phyloP scores from a whole-genome alignment of 1,140 invertebrate genomes.

The Phymorhynchus buccinoides region DNA sequence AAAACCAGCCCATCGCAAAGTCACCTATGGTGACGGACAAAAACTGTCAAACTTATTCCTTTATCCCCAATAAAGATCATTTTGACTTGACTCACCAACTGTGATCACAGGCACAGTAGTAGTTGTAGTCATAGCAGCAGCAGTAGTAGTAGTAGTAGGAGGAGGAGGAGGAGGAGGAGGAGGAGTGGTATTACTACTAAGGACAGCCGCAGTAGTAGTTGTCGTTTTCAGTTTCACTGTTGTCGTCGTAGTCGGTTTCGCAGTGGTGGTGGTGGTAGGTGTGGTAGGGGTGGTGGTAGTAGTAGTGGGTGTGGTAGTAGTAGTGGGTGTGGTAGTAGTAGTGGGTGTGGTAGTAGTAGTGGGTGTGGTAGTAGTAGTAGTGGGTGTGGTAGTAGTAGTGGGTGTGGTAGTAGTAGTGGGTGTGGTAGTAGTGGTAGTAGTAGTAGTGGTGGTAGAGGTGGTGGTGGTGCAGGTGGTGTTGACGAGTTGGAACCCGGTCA shows the following conservation, averaged over 20 bases:
- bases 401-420: neutral
- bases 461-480: constrained; percentile 12
- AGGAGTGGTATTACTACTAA: neutral
- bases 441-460: neutral
- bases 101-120: too few relatives aligned
- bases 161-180: neutral
- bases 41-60: too few relatives aligned
- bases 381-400: neutral
- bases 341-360: neutral
- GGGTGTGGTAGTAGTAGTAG: constrained; percentile 6
- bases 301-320: neutral
- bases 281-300: neutral
- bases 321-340: neutral
- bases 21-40: too few relatives aligned
- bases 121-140: too few relatives aligned
- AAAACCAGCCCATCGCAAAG: too few relatives aligned
- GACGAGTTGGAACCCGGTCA: neutral
- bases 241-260: neutral
- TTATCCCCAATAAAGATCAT: too few relatives aligned
- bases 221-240: too few relatives aligned
- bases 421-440: constrained; percentile 18
- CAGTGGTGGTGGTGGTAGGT: neutral
- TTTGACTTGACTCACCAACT: neutral
- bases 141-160: neutral
- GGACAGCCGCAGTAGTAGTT: too few relatives aligned